Evolutionary conservation across 2,797 vertebrate genomes (phyloP), one percentile per base, ranked within the genome.

Genomic region (Sebastes minor): DNA sequence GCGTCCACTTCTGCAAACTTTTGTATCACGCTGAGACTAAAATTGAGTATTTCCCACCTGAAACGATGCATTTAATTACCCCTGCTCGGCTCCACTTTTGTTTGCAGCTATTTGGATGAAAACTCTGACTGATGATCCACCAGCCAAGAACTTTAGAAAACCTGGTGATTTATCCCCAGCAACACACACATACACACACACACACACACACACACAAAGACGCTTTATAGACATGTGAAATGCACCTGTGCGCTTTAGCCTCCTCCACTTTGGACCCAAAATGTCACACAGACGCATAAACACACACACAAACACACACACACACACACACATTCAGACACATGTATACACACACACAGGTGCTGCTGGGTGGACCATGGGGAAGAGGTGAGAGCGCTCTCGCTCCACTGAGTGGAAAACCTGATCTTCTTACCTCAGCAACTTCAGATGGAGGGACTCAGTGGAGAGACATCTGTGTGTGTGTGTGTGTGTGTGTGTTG

Each of bases 401-500:
- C 90, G 95, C 95, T 96, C 90, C 91, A 79, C 83, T 89, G 94
- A 94, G 94, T 95, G 94, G 95, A 96, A 96, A 97, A 96, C 93
- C 84, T 91, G 89, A 96, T 95, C 93, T 96, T 96, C 93, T 95
- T 95, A 96, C 92, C 94, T 97, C 92, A 95, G 95, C 96, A 95
- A 91, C 93, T 95, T 94, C 89, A 90, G 92, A 94, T 90, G 91
- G 92, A 93, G 83, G 83, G 88, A 76, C 81, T 74, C 89, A 85
- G 89, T 78, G 71, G 90, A 93, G 90, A 92, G 92, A 95, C 88
- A 76, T 95, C 65, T 88, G 82, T 86, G 80, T 86, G 85, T 80
- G 74, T 38, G 71, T 61, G 76, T 61, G 69, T 62, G 70, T 69
- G 71, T 27, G 42, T 20, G 62, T 22, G 77, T 59, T 53, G 63